phyloP scores from a whole-genome alignment of 2,113 vertebrate species.

The Pygoscelis adeliae region DNA sequence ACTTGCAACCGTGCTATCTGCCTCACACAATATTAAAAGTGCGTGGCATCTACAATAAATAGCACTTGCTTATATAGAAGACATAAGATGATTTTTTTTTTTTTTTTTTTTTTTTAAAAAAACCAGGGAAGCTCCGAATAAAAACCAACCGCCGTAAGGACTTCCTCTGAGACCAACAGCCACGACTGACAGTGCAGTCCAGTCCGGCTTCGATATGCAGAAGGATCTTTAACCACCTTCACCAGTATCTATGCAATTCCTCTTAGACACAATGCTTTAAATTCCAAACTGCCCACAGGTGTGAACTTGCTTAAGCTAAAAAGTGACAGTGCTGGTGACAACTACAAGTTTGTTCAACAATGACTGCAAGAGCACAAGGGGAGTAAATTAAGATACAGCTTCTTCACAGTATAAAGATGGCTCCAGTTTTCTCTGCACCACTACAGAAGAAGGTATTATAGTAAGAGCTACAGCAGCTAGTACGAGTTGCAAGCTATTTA shows the following conservation, averaged over 20 bases:
- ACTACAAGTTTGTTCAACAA: neutral
- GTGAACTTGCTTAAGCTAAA: neutral
- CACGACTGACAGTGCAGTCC: neutral
- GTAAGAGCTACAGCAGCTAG: neutral
- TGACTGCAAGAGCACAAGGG: neutral
- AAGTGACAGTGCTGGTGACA: neutral
- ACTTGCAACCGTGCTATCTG: neutral
- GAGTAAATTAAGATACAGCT: neutral
- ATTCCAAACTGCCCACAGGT: neutral
- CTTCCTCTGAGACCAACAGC: neutral
- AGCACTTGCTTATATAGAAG: neutral
- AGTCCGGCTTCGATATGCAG: neutral
- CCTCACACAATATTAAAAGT: neutral
- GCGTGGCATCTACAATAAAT: neutral
- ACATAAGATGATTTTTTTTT: neutral
- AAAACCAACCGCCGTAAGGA: neutral
- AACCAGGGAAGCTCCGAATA: neutral
- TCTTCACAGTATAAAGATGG: neutral
- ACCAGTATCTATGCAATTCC: neutral
- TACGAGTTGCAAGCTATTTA: neutral
- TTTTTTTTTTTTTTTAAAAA: no score
- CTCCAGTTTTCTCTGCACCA: neutral
- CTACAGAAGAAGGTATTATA: neutral
- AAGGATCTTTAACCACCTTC: neutral
- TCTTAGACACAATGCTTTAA: neutral